These are phyloP conservation scores for Prochilodus magdalenae DNA, from an alignment of 2,113 vertebrate genomes.

Conservation along the genomic window DNA sequence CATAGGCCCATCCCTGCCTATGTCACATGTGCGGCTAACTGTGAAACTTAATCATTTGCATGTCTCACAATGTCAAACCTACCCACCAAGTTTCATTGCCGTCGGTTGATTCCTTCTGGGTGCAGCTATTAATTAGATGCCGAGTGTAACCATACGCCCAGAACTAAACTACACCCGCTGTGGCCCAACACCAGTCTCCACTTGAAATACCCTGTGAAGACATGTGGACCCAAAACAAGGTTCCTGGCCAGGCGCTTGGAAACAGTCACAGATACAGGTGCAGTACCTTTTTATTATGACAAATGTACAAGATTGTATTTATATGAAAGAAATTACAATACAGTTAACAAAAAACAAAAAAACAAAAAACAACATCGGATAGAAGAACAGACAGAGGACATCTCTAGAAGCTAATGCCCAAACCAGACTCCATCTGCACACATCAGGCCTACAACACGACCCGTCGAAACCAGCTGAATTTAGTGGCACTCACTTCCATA, in stretches of 20 bases:
- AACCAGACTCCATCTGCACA: constrained; percentile 68
- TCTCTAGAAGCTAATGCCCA: constrained; percentile 82
- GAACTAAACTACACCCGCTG: neutral
- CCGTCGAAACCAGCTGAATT: constrained; percentile 71
- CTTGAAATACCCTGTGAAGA: neutral
- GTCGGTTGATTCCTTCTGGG: too few relatives aligned
- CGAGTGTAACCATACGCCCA: neutral
- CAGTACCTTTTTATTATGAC: constrained; percentile 90
- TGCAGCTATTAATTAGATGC: too few relatives aligned
- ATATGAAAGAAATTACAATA: constrained; percentile 92
- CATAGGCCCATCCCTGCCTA: too few relatives aligned
- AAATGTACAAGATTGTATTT: constrained; percentile 95
- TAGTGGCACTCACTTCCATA: constrained; percentile 77
- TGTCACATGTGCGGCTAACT: too few relatives aligned
- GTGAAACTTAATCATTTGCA: too few relatives aligned
- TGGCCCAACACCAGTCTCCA: neutral
- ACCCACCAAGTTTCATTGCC: too few relatives aligned
- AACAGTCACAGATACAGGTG: constrained; percentile 52
- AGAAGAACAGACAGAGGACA: constrained; percentile 80
- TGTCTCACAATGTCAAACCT: too few relatives aligned
- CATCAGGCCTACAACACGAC: constrained; percentile 73
- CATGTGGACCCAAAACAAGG: too few relatives aligned
- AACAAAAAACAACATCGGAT: constrained; percentile 81
- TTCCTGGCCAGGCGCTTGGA: neutral
- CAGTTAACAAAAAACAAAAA: constrained; percentile 84